These are phyloP conservation scores for Luffia ferchaultella DNA, from an alignment of 2,888 invertebrate species.

Conservation along the genomic window DNA sequence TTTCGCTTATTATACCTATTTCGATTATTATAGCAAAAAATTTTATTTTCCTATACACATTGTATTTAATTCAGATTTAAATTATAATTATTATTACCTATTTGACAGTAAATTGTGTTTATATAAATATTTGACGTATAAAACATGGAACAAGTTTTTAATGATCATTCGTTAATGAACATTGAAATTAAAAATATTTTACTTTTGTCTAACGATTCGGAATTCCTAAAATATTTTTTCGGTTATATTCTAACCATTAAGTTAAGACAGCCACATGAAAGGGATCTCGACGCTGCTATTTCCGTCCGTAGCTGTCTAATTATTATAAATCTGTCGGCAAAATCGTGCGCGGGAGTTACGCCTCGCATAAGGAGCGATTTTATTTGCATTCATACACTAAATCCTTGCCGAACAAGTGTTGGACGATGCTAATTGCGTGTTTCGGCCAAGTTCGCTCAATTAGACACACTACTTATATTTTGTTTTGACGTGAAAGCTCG, in stretches of 20 bases:
- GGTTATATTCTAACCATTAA: too few relatives aligned
- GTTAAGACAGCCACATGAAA: slow-evolving; percentile 1
- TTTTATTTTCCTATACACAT: too few relatives aligned
- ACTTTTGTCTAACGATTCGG: too few relatives aligned
- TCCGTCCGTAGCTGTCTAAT: slow-evolving; percentile 29
- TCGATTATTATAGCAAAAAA: too few relatives aligned
- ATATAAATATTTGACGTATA: not conserved
- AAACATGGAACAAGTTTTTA: not conserved
- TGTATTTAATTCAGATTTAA: too few relatives aligned
- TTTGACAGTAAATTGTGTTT: too few relatives aligned
- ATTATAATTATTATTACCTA: too few relatives aligned
- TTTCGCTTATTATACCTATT: too few relatives aligned
- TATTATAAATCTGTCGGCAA: slow-evolving; percentile 59
- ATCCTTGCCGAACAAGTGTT: slow-evolving; percentile 45
- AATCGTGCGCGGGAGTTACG: slow-evolving; percentile 1
- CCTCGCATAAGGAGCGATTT: slow-evolving; percentile 26
- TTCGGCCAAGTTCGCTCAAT: slow-evolving; percentile 4
- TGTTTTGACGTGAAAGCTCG: not conserved
- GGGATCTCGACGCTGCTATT: slow-evolving; percentile 2
- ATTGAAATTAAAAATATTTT: too few relatives aligned
- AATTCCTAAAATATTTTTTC: too few relatives aligned
- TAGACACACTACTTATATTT: slow-evolving; percentile 1
- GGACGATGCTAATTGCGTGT: slow-evolving; percentile 32
- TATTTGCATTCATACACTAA: slow-evolving; percentile 38
- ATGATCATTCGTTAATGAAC: too few relatives aligned